Evolutionary conservation across 2,113 vertebrate genomes (phyloP).

Genomic region (Melierax canorus): DNA sequence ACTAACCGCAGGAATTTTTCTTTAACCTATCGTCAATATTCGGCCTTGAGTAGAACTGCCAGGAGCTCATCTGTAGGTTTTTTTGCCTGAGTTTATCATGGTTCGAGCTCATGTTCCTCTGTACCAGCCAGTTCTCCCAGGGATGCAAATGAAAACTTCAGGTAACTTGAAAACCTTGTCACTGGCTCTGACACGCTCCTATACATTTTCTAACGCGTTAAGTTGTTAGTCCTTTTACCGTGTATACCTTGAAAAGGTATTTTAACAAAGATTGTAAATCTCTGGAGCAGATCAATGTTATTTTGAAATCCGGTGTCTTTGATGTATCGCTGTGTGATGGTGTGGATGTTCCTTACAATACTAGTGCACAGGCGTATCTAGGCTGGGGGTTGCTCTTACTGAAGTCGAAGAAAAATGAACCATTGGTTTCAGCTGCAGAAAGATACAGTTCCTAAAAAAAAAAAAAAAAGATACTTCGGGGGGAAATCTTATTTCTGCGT

Average conservation of each 20-base stretch:
- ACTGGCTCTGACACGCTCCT: rapidly evolving
- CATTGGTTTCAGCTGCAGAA: not conserved
- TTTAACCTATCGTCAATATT: not conserved
- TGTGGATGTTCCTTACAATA: not conserved
- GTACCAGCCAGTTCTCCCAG: not conserved
- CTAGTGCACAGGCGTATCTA: not conserved
- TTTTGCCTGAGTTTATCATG: not conserved
- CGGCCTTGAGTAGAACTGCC: not conserved
- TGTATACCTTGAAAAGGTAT: not conserved
- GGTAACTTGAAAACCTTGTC: not conserved
- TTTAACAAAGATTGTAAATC: not conserved
- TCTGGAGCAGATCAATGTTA: not conserved
- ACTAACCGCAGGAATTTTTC: not conserved
- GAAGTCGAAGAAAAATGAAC: not conserved
- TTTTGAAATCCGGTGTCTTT: not conserved
- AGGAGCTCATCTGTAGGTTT: not conserved
- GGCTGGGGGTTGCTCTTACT: not conserved
- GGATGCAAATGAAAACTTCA: not conserved
- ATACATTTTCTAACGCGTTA: not conserved
- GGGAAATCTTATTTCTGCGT: not conserved
- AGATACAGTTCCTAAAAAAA: not conserved
- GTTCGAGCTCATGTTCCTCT: not conserved
- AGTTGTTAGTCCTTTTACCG: not conserved
- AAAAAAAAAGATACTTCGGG: not conserved
- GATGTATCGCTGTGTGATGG: not conserved